Evolutionary conservation across 2,797 vertebrate genomes (phyloP).

Genomic region (Urocyon cinereoargenteus): DNA sequence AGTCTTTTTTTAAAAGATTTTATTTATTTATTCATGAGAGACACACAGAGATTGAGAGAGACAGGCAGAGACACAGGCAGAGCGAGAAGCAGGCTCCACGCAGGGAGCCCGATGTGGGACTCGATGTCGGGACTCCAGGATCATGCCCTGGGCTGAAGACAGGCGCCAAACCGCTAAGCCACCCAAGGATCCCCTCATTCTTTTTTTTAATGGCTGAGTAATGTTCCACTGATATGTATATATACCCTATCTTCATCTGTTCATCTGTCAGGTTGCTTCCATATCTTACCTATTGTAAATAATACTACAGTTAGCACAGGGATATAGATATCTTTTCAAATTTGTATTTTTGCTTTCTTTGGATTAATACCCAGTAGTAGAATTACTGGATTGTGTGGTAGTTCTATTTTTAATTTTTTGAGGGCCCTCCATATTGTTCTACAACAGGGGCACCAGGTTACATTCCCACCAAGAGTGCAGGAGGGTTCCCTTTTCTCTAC

Average conservation of each 20-base stretch:
- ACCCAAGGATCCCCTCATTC: too few relatives aligned
- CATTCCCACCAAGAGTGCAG: background rate
- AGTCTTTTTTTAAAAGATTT: too few relatives aligned
- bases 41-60: too few relatives aligned
- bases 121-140: too few relatives aligned
- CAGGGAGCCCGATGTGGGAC: too few relatives aligned
- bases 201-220: background rate
- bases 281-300: background rate
- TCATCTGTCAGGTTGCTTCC: background rate
- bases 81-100: too few relatives aligned
- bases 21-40: too few relatives aligned
- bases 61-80: too few relatives aligned
- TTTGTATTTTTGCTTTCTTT: background rate
- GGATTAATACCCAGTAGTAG: background rate
- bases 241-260: background rate
- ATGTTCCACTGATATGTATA: background rate
- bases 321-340: background rate
- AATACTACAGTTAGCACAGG: background rate
- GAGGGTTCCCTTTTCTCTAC: background rate
- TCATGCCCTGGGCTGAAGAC: too few relatives aligned
- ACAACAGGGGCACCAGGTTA: background rate
- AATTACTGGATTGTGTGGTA: background rate
- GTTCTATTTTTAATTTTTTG: background rate
- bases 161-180: too few relatives aligned
- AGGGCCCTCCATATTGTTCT: background rate